Evolutionary conservation across 2,888 invertebrate species (phyloP).

Genomic region (Sicus ferrugineus): DNA sequence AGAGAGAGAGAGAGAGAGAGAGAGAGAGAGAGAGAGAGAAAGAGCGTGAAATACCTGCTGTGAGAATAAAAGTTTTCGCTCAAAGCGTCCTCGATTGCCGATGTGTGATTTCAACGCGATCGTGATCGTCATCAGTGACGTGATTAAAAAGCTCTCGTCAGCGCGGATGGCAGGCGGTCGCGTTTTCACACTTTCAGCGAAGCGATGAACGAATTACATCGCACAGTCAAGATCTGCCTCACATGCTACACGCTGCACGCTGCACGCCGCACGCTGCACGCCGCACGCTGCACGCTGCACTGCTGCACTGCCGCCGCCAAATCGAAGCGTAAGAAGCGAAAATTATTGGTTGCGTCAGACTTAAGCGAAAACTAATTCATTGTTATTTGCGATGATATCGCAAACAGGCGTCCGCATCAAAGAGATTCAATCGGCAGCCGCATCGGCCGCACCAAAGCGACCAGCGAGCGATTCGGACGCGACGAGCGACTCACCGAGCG

Average conservation of each 20-base stretch:
- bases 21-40: background rate
- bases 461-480: no score
- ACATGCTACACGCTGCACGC: background rate
- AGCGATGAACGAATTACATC: background rate
- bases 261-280: background rate
- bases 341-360: constrained; percentile 26
- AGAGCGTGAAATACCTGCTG: background rate
- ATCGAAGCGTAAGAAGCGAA: constrained; percentile 7
- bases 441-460: background rate
- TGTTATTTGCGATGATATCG: constrained; percentile 32
- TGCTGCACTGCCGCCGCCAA: background rate
- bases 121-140: constrained; percentile 13
- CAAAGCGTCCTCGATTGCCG: background rate
- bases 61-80: background rate
- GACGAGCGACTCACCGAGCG: no score
- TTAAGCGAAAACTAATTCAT: constrained; percentile 34
- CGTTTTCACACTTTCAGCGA: constrained; percentile 9
- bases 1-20: background rate
- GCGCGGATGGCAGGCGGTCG: background rate
- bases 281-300: background rate
- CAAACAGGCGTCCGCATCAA: constrained; percentile 28
- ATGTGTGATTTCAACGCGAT: constrained; percentile 12
- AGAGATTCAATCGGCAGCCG: background rate
- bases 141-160: background rate
- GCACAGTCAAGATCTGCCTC: no score